These are phyloP conservation scores for Tillus elongatus DNA, from an alignment of 2,888 invertebrate genomes.

Conservation along the genomic window DNA sequence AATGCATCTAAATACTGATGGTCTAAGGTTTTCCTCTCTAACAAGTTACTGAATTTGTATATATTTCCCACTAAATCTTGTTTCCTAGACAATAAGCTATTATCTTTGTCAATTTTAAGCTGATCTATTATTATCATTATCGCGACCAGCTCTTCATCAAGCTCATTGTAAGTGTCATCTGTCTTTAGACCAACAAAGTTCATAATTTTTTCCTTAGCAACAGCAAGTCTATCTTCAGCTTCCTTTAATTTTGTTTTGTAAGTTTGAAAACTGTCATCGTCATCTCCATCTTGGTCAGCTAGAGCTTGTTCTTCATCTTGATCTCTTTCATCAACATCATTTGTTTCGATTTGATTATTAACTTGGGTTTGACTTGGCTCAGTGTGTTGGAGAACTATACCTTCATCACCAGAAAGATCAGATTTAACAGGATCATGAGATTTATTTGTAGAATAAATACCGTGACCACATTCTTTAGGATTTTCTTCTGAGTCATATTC, in stretches of 20 bases:
- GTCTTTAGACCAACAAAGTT: not conserved
- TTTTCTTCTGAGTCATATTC: too few species aligned
- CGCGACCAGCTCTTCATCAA: not conserved
- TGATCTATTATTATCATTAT: not conserved
- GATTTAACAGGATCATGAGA: too few species aligned
- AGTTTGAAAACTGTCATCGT: not conserved
- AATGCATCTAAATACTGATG: not conserved
- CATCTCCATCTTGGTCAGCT: not conserved
- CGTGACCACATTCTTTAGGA: too few species aligned
- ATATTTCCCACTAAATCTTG: not conserved
- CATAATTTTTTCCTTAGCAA: not conserved
- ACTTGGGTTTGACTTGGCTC: too few species aligned
- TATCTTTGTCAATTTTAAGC: not conserved
- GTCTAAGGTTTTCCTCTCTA: constrained; percentile 2
- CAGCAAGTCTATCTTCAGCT: not conserved
- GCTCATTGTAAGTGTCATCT: not conserved
- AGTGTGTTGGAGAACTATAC: too few species aligned
- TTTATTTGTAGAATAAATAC: too few species aligned
- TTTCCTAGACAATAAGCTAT: not conserved
- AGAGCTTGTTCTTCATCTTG: constrained; percentile 3
- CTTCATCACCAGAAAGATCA: too few species aligned
- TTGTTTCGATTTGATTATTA: too few species aligned
- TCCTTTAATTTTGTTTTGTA: not conserved
- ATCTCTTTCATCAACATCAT: not conserved
- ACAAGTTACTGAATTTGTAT: not conserved